Evolutionary conservation across 2,113 vertebrate genomes (phyloP).

Genomic region (Coregonus clupeaformis): DNA sequence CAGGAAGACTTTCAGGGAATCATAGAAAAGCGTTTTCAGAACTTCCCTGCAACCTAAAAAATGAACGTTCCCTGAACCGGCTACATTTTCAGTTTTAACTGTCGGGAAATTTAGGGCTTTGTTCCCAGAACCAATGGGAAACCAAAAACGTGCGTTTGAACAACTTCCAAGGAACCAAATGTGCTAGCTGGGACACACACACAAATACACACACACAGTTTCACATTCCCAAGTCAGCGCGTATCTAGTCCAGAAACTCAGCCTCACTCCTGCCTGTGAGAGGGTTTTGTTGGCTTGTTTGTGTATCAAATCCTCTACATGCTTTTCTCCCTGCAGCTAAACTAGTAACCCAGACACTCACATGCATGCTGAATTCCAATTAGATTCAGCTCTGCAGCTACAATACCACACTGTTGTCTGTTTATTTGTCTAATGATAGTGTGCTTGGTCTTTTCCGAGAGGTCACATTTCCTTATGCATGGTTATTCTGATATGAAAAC

Average conservation of each 20-base stretch:
- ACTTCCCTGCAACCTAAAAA: too few relatives aligned
- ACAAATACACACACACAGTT: background rate
- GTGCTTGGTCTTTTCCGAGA: background rate
- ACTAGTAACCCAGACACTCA: background rate
- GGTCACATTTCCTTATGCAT: background rate
- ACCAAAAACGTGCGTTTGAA: too few relatives aligned
- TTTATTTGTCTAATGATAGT: background rate
- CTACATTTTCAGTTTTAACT: too few relatives aligned
- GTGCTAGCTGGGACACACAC: background rate
- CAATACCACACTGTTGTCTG: background rate
- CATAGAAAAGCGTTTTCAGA: too few relatives aligned
- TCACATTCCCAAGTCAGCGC: background rate
- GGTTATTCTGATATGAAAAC: background rate
- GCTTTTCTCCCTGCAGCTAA: conserved; percentile 15
- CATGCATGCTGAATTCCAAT: background rate
- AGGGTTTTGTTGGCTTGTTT: background rate
- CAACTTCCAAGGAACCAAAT: too few relatives aligned
- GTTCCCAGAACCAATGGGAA: too few relatives aligned
- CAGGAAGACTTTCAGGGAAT: too few relatives aligned
- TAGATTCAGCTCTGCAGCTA: background rate
- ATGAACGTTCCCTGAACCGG: too few relatives aligned
- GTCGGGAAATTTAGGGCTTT: too few relatives aligned
- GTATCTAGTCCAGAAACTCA: background rate
- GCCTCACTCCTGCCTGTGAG: background rate
- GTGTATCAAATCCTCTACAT: background rate